Evolutionary conservation across 2,113 vertebrate genomes (phyloP), one percentile per base, ranked within the genome.

Genomic region (Nycticorax nycticorax): DNA sequence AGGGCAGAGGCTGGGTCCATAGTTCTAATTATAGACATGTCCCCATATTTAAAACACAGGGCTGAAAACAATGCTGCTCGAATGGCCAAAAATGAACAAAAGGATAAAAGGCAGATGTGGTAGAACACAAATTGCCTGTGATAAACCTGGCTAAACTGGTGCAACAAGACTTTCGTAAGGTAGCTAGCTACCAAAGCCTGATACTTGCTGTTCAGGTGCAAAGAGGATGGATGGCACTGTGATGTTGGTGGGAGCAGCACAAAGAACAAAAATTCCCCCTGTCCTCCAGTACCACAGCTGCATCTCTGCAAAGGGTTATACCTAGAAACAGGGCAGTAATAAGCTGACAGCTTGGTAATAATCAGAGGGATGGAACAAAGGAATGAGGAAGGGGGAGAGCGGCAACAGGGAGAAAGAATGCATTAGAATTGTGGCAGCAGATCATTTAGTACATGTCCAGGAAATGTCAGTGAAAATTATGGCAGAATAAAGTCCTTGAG

Each of bases 201-300:
- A 32, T 23, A 30, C 68, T 48, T 1, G 3, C 60, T 62, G 33
- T 15, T 69, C 37, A 26, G 55, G 62, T 41, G 63, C 50, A 33
- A 76, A 39, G 33, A 12, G 21, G 41, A 48, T 8, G 14, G 75
- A 57, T 20, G 26, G 26, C 26, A 82, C 18, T 14, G 15, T 14
- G 16, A 45, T 12, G 14, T 17, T 6, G 4, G 48, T 28, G 50
- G 43, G n/a, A 82, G 5, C 18, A 37, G 27, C 7, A 15, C 35
- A 63, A 33, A 32, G 32, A 59, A 82, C 0, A 0, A 33, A 52
- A 0, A 0, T 35, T 33, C 8, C 43, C 24, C 23, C 41, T 48
- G 32, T 37, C 13, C 41, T 72, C 22, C 71, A 55, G 32, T 32
- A 67, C 32, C 62, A 79, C 55, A 88, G 7, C 56, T 48, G 41